A percentile compares a stretch with the other conserved stretches of the same genome.
Conservation (phyloP, 1,140 invertebrate species). For the Lasioglossum albipes region DNA sequence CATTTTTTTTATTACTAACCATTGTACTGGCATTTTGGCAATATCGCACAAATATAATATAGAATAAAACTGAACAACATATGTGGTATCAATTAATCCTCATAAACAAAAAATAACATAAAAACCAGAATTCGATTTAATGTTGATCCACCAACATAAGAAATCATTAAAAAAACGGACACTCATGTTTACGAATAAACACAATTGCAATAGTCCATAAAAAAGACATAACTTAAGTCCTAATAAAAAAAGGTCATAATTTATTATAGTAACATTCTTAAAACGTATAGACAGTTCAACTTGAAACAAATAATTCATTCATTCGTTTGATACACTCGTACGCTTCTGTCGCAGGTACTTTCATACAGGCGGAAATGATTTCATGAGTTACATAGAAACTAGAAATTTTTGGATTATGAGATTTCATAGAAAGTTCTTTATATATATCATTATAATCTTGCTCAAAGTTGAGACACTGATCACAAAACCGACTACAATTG, state of each 20-base stretch:
- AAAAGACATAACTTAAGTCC: not conserved
- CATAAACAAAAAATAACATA: not conserved
- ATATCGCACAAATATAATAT: conserved; percentile 75
- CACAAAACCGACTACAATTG: conserved; percentile 34
- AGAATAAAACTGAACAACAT: conserved; percentile 45
- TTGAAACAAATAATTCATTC: conserved; percentile 29
- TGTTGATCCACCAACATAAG: not conserved
- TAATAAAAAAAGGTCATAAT: not conserved
- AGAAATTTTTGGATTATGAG: conserved; percentile 13
- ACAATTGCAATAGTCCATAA: not conserved
- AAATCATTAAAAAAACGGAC: not conserved
- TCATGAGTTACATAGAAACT: conserved; percentile 45
- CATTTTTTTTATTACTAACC: conserved; percentile 64
- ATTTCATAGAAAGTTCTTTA: not conserved
- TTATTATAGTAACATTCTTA: not conserved
- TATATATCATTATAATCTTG: not conserved
- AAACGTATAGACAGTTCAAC: conserved; percentile 3
- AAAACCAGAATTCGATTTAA: not conserved
- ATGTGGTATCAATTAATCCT: conserved; percentile 28
- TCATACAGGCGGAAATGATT: conserved; percentile 62
- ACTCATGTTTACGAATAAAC: not conserved
- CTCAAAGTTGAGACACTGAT: conserved; percentile 38
- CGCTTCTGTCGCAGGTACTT: conserved; percentile 41
- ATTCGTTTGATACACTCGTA: conserved; percentile 54
- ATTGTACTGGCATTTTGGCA: conserved; percentile 73